Percentiles rank a stretch among this genome's conserved stretches.
These are phyloP conservation scores for Amphiprion clarkii DNA, from an alignment of 2,797 vertebrate species.

Conservation along the genomic window DNA sequence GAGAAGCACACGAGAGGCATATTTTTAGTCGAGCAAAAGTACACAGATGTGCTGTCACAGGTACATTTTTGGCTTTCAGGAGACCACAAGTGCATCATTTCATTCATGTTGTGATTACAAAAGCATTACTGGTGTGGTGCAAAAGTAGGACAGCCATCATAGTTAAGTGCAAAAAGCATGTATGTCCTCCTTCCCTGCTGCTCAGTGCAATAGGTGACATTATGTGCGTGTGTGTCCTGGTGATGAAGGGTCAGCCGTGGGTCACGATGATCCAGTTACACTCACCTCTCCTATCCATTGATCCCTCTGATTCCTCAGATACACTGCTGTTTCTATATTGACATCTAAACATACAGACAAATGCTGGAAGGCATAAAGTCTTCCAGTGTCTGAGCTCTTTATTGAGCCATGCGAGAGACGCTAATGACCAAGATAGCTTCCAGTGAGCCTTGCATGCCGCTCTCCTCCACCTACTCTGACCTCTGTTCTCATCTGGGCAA, in stretches of 20 bases:
- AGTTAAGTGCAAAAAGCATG: neutral
- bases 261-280: conserved; percentile 73
- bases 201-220: conserved; percentile 49
- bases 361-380: conserved; percentile 72
- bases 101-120: conserved; percentile 18
- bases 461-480: conserved; percentile 59
- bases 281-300: conserved; percentile 68
- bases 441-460: conserved; percentile 39
- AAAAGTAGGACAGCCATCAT: neutral
- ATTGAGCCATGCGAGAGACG: conserved; percentile 64
- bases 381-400: conserved; percentile 63
- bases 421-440: conserved; percentile 71
- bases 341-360: conserved; percentile 66
- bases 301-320: conserved; percentile 65
- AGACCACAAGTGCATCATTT: conserved; percentile 17
- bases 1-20: conserved; percentile 31
- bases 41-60: conserved; percentile 20
- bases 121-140: neutral
- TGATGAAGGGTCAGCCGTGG: conserved; percentile 72
- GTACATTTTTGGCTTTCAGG: conserved; percentile 16
- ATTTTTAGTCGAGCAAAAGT: conserved; percentile 33
- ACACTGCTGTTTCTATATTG: conserved; percentile 66
- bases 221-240: conserved; percentile 31
- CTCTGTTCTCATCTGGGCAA: conserved; percentile 49
- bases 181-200: neutral